phyloP scores from a whole-genome alignment of 1,140 invertebrate species.

The Ptiloglossa arizonensis region DNA sequence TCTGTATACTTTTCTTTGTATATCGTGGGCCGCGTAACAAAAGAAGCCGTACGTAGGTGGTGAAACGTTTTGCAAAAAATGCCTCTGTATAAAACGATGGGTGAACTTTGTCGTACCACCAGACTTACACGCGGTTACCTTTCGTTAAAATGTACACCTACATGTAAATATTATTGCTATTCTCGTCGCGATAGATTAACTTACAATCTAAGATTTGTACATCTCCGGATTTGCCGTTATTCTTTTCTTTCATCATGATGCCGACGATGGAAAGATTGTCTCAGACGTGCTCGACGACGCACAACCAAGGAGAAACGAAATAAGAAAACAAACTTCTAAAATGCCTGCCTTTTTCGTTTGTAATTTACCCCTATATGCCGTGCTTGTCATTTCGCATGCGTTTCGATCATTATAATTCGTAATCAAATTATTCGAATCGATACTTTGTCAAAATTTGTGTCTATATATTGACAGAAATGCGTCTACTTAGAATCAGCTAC shows the following conservation, averaged over 20 bases:
- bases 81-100: neutral
- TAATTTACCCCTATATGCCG: neutral
- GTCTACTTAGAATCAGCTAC: neutral
- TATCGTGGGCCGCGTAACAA: too few species aligned
- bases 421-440: neutral
- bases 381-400: neutral
- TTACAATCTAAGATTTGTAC: slow-evolving; percentile 76
- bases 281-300: slow-evolving; percentile 45
- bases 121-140: slow-evolving; percentile 40
- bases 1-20: neutral
- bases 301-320: slow-evolving; percentile 9
- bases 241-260: slow-evolving; percentile 46
- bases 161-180: slow-evolving; percentile 75
- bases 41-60: neutral
- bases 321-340: neutral
- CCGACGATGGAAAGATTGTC: slow-evolving; percentile 63
- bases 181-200: slow-evolving; percentile 66
- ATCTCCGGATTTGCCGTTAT: slow-evolving; percentile 68
- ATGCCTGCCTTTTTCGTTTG: slow-evolving; percentile 1
- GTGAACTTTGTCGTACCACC: slow-evolving; percentile 45
- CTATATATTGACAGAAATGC: neutral
- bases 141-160: slow-evolving; percentile 72
- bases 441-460: neutral
- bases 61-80: neutral
- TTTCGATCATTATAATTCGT: neutral